Evolutionary conservation across 2,113 vertebrate species (phyloP).

Genomic region (Chionis minor): DNA sequence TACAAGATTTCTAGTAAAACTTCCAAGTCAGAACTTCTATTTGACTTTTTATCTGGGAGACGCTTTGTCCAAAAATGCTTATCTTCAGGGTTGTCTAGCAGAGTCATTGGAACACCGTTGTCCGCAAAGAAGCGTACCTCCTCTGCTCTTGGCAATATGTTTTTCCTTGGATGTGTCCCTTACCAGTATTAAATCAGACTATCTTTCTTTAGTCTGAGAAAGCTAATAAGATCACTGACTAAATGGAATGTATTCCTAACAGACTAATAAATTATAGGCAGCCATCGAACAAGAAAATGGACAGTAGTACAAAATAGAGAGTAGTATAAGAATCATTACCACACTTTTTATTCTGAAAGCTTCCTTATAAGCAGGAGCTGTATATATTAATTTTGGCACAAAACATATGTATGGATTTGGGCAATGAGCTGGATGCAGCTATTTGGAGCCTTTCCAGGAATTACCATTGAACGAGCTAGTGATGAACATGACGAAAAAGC

Average conservation of each 20-base stretch:
- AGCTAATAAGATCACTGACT: conserved; percentile 1
- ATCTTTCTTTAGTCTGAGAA: background rate
- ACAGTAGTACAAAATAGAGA: background rate
- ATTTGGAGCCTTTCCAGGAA: conserved; percentile 12
- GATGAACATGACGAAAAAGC: background rate
- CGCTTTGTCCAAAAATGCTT: background rate
- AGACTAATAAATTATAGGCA: conserved; percentile 5
- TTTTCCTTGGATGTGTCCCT: conserved; percentile 14
- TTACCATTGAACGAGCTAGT: background rate
- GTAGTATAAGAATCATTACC: background rate
- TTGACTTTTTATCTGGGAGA: background rate
- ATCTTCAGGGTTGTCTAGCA: background rate
- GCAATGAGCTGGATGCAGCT: background rate
- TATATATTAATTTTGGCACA: conserved; percentile 35
- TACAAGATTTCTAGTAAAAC: background rate
- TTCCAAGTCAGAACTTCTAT: background rate
- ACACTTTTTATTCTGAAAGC: background rate
- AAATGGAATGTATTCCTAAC: background rate
- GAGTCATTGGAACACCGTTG: background rate
- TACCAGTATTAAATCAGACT: background rate
- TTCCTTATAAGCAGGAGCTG: background rate
- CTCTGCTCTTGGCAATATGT: background rate
- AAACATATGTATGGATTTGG: background rate
- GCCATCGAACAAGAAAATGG: background rate
- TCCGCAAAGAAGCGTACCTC: background rate